Conservation (phyloP, 64 coral and sea anemone species). For the Anthopleura sola region DNA sequence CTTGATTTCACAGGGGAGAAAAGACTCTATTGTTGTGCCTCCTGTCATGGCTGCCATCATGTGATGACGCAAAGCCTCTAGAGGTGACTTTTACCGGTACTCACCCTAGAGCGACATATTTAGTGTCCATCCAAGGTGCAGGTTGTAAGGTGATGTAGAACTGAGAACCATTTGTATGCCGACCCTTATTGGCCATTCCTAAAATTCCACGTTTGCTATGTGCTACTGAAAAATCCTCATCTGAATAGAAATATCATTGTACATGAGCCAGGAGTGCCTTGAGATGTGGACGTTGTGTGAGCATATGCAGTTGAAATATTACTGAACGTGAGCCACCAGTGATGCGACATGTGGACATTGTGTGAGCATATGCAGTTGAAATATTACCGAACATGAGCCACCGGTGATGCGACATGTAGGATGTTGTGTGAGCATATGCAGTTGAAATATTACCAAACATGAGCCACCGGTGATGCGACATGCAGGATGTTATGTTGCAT, state of each 20-base stretch:
- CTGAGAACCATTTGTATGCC: constrained; percentile 96
- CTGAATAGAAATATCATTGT: constrained; percentile 30
- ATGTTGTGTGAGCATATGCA: neutral
- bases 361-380: neutral
- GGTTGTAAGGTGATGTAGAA: constrained; percentile 97
- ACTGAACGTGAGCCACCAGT: neutral
- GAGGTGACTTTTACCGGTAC: no score
- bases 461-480: neutral
- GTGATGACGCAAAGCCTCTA: no score
- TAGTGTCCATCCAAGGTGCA: constrained; percentile 97
- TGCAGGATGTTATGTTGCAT: no score
- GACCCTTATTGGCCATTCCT: constrained; percentile 96
- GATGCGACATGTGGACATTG: no score
- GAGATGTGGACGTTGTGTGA: neutral
- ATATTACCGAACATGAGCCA: neutral
- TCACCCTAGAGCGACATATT: constrained; percentile 99
- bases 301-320: neutral
- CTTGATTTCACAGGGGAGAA: no score
- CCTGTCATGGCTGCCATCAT: no score
- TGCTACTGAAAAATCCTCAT: constrained; percentile 91
- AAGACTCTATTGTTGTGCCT: no score
- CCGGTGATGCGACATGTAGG: neutral
- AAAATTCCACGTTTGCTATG: constrained; percentile 88
- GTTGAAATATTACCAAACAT: neutral
- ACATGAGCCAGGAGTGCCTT: neutral